Evolutionary conservation across 2,888 invertebrate species (phyloP), one percentile per base, ranked within the genome.

Genomic region (Melolontha melolontha): DNA sequence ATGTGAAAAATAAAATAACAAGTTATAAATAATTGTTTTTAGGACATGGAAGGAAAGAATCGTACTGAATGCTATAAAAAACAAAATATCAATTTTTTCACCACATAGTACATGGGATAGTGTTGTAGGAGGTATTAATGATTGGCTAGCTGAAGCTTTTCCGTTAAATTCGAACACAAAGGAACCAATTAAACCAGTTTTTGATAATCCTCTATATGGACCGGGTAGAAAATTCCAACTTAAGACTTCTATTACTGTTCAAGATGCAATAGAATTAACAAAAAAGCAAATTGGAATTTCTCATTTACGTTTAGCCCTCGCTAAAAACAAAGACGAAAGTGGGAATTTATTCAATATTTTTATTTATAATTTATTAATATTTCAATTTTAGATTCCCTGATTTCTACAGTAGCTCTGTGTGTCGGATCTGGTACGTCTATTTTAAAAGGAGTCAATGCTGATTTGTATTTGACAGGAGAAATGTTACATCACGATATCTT

Each of bases 401-500:
- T 94, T 1, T 79, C 81, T 27, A 87, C 86, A 0, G 88, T 95
- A 4, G 97, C 94, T 0, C 84, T 97, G 1, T 97, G 97, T 81
- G 96, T 96, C 29, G 98, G 98, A 0, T 94, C 97, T 0, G 97
- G 97, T 0, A 85, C 87, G 5, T 91, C 93, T 0, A 87, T 97
- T 1, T 83, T 98, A 16, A 89, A 89, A 72, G 90, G 88, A 11
- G 85, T 90, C 0, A 68, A 81, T 14, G 94, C 92, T 1, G 95
- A 96, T 84, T 84, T 98, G 11, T 94, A 92, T 77, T 81, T 98
- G 40, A 97, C 97, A 12, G 94, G 91, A 7, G 98, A 98, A 86
- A 97, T 98, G 96, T 88, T 93, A 0, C 98, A 98, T 82, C 98
- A 98, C 79, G 96, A 97, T 73, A 84, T 97, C 0, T 86, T 98